Evolutionary conservation across 2,113 vertebrate genomes (phyloP).

Genomic region (Actinemys pallida): DNA sequence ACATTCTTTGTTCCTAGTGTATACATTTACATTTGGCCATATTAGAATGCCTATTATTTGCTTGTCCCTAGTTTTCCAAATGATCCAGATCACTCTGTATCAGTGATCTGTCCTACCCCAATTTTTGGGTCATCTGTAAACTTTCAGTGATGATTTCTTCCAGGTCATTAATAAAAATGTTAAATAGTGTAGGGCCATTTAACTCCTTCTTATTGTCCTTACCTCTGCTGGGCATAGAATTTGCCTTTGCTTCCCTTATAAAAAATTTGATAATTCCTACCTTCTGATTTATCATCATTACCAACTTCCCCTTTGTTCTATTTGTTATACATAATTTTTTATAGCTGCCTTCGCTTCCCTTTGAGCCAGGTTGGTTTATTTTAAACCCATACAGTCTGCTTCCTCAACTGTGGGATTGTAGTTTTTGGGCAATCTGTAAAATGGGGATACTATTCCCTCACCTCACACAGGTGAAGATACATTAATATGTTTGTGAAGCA

Average conservation of each 20-base stretch:
- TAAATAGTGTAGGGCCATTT: background rate
- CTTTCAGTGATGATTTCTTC: background rate
- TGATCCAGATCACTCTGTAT: background rate
- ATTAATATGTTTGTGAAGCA: background rate
- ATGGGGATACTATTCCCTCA: background rate
- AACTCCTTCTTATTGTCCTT: too few relatives aligned
- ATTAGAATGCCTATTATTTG: too few relatives aligned
- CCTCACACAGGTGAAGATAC: background rate
- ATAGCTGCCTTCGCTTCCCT: background rate
- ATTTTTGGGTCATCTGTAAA: background rate
- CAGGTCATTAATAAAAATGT: background rate
- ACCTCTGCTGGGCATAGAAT: background rate
- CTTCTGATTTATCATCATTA: background rate
- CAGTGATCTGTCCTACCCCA: background rate
- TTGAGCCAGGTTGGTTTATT: background rate
- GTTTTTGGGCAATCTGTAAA: background rate
- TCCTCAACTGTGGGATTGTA: background rate
- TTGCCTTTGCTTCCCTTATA: background rate
- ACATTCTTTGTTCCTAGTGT: too few relatives aligned
- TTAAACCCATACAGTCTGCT: background rate
- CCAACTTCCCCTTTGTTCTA: background rate
- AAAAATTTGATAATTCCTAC: background rate
- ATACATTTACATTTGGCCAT: too few relatives aligned
- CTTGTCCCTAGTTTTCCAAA: too few relatives aligned
- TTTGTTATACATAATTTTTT: background rate